Evolutionary conservation across 2,113 vertebrate genomes (phyloP).

Genomic region (Pangasianodon hypophthalmus): DNA sequence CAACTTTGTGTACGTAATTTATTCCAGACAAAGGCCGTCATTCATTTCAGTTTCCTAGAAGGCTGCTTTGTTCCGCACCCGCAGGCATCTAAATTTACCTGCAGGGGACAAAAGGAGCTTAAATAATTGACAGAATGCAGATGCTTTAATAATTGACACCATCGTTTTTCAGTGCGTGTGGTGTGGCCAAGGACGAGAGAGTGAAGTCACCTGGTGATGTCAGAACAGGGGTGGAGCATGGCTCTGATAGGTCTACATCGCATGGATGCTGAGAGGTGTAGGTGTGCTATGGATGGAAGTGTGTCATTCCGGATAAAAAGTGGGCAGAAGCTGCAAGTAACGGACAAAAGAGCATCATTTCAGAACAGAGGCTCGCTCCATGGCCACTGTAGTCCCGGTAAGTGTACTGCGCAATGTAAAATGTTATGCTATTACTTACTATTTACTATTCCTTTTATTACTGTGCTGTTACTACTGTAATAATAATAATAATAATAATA

Average conservation of each 20-base stretch:
- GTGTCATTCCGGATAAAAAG: slow-evolving; percentile 42
- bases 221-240: slow-evolving; percentile 52
- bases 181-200: slow-evolving; percentile 22
- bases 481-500: background rate
- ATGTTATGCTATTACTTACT: background rate
- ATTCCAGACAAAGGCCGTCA: slow-evolving; percentile 23
- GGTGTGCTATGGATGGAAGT: background rate
- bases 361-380: slow-evolving; percentile 42
- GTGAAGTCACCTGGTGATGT: slow-evolving; percentile 59
- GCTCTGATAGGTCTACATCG: slow-evolving; percentile 52
- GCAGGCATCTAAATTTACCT: slow-evolving; percentile 69
- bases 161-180: slow-evolving; percentile 41
- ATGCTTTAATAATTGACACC: slow-evolving; percentile 60
- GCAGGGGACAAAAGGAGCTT: slow-evolving; percentile 59
- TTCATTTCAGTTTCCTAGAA: slow-evolving; percentile 36
- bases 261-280: slow-evolving; percentile 47
- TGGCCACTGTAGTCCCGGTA: slow-evolving; percentile 76
- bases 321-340: background rate
- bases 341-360: background rate
- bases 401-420: slow-evolving; percentile 56
- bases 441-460: background rate
- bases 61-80: slow-evolving; percentile 37
- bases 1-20: background rate
- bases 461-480: background rate
- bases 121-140: slow-evolving; percentile 60